phyloP scores from a whole-genome alignment of 2,888 invertebrate genomes.

The Lepidocyrtinus sp. region DNA sequence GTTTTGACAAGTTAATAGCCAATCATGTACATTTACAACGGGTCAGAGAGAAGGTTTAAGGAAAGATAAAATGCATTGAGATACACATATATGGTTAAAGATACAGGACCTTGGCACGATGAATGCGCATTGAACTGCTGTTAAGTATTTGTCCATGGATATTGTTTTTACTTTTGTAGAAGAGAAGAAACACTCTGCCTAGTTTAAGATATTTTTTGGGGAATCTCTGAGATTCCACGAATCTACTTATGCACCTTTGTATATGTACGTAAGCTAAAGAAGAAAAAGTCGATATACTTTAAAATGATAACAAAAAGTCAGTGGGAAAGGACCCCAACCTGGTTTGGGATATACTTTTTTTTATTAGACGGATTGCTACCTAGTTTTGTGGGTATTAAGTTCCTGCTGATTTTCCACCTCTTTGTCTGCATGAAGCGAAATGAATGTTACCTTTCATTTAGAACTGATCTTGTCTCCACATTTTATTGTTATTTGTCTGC shows the following conservation, averaged over 20 bases:
- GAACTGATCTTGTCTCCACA: conserved; percentile 33
- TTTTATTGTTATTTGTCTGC: conserved; percentile 22
- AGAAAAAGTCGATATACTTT: neutral
- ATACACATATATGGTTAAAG: neutral
- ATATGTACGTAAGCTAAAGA: no score
- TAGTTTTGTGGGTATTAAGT: neutral
- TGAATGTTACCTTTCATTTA: conserved; percentile 23
- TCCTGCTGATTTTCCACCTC: conserved; percentile 23
- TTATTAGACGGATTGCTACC: neutral
- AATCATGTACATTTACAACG: neutral
- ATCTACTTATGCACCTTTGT: no score
- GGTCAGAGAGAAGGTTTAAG: neutral
- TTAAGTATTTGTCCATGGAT: neutral
- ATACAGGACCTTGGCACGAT: neutral
- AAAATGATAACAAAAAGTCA: neutral
- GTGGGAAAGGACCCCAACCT: neutral
- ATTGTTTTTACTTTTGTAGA: neutral
- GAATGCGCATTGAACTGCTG: neutral
- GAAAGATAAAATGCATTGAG: neutral
- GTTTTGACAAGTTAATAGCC: neutral
- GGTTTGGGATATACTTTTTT: neutral
- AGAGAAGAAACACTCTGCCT: neutral
- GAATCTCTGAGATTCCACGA: no score
- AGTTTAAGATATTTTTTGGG: neutral
- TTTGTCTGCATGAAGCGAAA: conserved; percentile 20